Conservation (phyloP, 2,888 invertebrate species). For the Drosophila buzzatii region DNA sequence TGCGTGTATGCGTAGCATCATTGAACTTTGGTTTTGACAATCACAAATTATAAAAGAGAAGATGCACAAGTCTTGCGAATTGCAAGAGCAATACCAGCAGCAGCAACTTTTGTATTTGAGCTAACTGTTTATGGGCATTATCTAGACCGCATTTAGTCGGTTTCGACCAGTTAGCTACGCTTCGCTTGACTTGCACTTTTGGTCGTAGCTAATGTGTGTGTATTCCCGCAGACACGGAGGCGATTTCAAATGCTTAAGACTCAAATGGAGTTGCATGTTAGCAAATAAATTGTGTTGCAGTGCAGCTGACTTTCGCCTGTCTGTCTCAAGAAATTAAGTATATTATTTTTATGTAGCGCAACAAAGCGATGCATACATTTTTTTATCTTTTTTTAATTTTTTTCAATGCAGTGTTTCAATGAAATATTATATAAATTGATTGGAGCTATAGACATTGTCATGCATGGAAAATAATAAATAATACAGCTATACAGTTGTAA, state of each 20-base stretch:
- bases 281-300: slow-evolving; percentile 29
- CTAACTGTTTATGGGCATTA: slow-evolving; percentile 62
- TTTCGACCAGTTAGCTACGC: slow-evolving; percentile 71
- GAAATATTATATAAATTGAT: slow-evolving; percentile 52
- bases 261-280: slow-evolving; percentile 36
- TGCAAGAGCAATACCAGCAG: slow-evolving; percentile 4
- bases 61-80: slow-evolving; percentile 41
- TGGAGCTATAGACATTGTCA: slow-evolving; percentile 29
- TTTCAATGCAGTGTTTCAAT: neutral
- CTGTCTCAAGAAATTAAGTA: slow-evolving; percentile 30
- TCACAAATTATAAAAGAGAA: slow-evolving; percentile 29
- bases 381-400: neutral
- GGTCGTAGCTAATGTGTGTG: slow-evolving; percentile 30
- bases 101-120: slow-evolving; percentile 41
- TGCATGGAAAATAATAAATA: slow-evolving; percentile 17
- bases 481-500: neutral
- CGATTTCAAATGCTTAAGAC: slow-evolving; percentile 38
- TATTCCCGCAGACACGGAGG: slow-evolving; percentile 31
- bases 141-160: slow-evolving; percentile 73
- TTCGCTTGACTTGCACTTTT: slow-evolving; percentile 68
- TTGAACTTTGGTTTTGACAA: slow-evolving; percentile 75
- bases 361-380: slow-evolving; percentile 35
- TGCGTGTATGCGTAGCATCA: slow-evolving; percentile 40
- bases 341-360: slow-evolving; percentile 56
- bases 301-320: slow-evolving; percentile 66